These are phyloP conservation scores for Platyscapa corneri DNA, from an alignment of 1,140 invertebrate species.

Conservation along the genomic window DNA sequence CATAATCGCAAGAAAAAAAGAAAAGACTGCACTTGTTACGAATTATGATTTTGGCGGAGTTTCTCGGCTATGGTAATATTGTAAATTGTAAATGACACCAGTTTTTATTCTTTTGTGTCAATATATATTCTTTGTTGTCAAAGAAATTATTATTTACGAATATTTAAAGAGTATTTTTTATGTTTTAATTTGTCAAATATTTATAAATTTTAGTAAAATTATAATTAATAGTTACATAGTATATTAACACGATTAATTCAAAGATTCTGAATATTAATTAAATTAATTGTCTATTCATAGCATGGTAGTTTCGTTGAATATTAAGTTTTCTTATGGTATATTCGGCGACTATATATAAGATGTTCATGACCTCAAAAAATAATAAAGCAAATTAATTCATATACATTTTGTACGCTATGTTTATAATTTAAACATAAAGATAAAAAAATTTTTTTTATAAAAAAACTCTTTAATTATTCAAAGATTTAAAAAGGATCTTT, in stretches of 20 bases:
- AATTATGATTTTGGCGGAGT: neutral
- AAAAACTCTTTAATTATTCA: neutral
- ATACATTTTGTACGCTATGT: neutral
- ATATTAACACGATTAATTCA: neutral
- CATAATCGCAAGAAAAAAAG: neutral
- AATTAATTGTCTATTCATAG: neutral
- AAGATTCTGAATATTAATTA: neutral
- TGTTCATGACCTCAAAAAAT: slow-evolving; percentile 24
- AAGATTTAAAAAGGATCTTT: too few relatives aligned
- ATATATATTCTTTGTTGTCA: too few relatives aligned
- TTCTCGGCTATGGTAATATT: too few relatives aligned
- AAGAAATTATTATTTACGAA: too few relatives aligned
- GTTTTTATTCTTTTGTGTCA: too few relatives aligned
- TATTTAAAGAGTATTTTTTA: too few relatives aligned
- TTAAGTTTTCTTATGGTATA: neutral
- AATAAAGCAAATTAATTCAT: slow-evolving; percentile 6
- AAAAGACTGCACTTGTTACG: slow-evolving; percentile 12
- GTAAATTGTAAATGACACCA: too few relatives aligned
- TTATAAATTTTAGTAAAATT: too few relatives aligned
- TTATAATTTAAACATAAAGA: neutral
- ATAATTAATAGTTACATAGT: too few relatives aligned
- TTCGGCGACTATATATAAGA: neutral
- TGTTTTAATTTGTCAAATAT: too few relatives aligned
- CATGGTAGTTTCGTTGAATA: neutral
- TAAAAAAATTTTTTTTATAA: neutral